phyloP scores from a whole-genome alignment of 2,797 vertebrate genomes.

The Crocidura indochinensis region DNA sequence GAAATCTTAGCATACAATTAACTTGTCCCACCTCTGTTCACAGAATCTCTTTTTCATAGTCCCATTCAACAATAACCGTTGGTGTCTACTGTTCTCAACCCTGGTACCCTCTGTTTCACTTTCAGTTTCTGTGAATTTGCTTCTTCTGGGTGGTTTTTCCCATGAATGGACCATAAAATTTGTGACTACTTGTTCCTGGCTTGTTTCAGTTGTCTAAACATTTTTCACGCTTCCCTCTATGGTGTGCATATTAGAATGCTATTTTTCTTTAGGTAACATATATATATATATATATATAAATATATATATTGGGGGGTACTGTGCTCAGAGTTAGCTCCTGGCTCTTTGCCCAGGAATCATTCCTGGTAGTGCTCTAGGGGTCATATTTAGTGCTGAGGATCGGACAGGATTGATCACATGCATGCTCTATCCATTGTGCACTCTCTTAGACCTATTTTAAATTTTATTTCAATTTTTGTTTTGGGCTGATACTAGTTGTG shows the following conservation, averaged over 20 bases:
- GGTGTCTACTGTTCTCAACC: background rate
- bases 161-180: background rate
- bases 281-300: too few species aligned
- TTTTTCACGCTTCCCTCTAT: background rate
- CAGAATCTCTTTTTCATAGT: background rate
- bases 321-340: too few species aligned
- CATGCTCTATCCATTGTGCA: too few species aligned
- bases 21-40: background rate
- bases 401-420: too few species aligned
- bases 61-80: background rate
- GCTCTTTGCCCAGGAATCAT: too few species aligned
- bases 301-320: too few species aligned
- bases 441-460: too few species aligned
- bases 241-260: background rate
- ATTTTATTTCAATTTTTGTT: too few species aligned
- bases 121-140: conserved; percentile 20
- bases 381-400: too few species aligned
- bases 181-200: conserved; percentile 12
- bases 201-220: background rate
- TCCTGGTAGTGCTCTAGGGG: too few species aligned
- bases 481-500: too few species aligned
- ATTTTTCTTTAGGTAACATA: background rate
- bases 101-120: background rate
- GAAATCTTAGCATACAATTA: background rate
- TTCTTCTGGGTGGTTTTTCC: background rate